Base-by-base conservation (phyloP, 2,797 vertebrate genomes). In the Phalanger gymnotis region DNA sequence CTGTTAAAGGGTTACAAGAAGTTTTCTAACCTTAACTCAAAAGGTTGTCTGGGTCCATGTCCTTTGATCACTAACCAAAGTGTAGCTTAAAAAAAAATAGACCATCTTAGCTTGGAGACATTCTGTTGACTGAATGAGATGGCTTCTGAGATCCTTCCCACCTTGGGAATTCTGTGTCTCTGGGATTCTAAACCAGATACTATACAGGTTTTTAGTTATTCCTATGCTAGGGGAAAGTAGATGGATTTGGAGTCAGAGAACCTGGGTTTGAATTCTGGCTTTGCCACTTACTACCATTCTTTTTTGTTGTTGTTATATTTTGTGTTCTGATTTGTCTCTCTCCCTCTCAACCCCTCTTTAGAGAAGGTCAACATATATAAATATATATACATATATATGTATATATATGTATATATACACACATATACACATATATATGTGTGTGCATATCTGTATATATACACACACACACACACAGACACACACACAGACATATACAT, bases 351-450 rank as follows among this genome's bases (percentile, higher is more conserved):
- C 2, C 19, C 19, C 19, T 22, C 31, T 30, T 34, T 66, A 34
- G 28, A 81, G 56, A 57, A 57, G n/a, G 61, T 0, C 61, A n/a
- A 66, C 16, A 66, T 54, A 3, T 54, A 2, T 54, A 2, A 14
- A 2, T 16, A 2, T 54, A 2, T 16, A 2, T 16, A 2, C 4
- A 2, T 54, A 4, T 27, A 4, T 27, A 1, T 61, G 31, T 1
- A 53, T 22, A 19, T 4, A 54, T 54, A 54, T 54, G 22, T 5
- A 55, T 4, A 55, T 4, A 55, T 5, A 55, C 16, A 54, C 14
- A 16, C 3, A 54, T 54, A 19, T 54, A 16, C 14, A 4, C 53
- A 54, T 54, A 53, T 53, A 54, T 13, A 54, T 54, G 13, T 53
- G 13, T 12, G 13, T 53, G 14, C n/a, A n/a, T n/a, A n/a, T n/a